Evolutionary conservation across 2,888 invertebrate genomes (phyloP).

Genomic region (Iphiclides podalirius): DNA sequence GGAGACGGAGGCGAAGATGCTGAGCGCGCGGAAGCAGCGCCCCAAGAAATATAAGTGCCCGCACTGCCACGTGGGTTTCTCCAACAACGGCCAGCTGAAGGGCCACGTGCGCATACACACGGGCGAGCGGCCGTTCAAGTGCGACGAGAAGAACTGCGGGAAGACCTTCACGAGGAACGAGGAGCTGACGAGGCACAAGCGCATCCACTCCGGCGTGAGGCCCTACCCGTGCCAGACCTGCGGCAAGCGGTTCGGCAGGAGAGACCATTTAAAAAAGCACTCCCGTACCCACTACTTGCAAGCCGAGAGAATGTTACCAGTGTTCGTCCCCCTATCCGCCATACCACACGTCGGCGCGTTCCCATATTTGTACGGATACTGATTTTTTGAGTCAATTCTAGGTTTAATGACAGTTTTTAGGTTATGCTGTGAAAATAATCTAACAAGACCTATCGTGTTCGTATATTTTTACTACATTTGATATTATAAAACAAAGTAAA

Average conservation of each 20-base stretch:
- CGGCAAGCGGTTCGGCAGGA: slow-evolving; percentile 94
- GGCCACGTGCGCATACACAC: slow-evolving; percentile 96
- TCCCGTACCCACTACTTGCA: slow-evolving; percentile 88
- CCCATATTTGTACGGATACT: slow-evolving; percentile 81
- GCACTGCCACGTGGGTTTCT: slow-evolving; percentile 93
- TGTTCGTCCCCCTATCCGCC: slow-evolving; percentile 81
- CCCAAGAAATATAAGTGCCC: slow-evolving; percentile 96
- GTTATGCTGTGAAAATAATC: too few species aligned
- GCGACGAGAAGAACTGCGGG: slow-evolving; percentile 91
- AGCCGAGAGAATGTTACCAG: slow-evolving; percentile 81
- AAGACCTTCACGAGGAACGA: slow-evolving; percentile 96
- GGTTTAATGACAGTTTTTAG: too few species aligned
- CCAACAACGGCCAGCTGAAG: slow-evolving; percentile 95
- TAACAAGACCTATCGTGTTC: too few species aligned
- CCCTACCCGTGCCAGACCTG: slow-evolving; percentile 93
- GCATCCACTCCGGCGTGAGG: slow-evolving; percentile 92
- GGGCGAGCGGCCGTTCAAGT: slow-evolving; percentile 93
- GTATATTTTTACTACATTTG: too few species aligned
- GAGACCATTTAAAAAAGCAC: slow-evolving; percentile 97
- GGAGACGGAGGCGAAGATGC: slow-evolving; percentile 84
- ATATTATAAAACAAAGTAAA: slow-evolving; percentile 7
- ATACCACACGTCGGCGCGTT: slow-evolving; percentile 60
- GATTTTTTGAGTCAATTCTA: too few species aligned
- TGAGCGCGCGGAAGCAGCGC: slow-evolving; percentile 86
- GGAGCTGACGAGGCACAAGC: slow-evolving; percentile 93